These are phyloP conservation scores for Diplodus puntazzo DNA, from an alignment of 2,797 vertebrate genomes.

Conservation along the genomic window DNA sequence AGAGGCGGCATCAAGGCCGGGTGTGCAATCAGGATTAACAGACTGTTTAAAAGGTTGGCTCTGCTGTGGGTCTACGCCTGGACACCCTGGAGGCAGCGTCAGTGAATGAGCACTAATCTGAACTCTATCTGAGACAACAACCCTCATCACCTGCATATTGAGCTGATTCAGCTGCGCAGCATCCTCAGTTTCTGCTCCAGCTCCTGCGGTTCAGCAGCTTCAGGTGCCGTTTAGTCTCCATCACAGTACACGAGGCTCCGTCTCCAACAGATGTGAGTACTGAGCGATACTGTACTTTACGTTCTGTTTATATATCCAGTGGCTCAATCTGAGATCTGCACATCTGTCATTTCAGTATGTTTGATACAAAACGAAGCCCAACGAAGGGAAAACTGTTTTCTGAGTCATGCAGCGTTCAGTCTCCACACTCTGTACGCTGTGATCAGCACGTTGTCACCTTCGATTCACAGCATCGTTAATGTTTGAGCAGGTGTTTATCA, in stretches of 20 bases:
- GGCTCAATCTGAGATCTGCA: not conserved
- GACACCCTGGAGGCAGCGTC: conserved; percentile 19
- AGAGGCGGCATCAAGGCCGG: not conserved
- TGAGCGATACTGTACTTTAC: not conserved
- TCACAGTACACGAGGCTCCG: not conserved
- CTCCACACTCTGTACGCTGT: not conserved
- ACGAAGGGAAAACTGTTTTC: too few relatives aligned
- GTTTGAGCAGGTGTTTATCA: not conserved
- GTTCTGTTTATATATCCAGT: not conserved
- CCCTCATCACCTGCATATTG: conserved; percentile 5
- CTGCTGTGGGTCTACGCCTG: not conserved
- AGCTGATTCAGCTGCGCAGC: conserved; percentile 28
- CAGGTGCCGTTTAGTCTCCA: not conserved
- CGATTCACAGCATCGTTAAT: not conserved
- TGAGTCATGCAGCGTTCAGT: not conserved
- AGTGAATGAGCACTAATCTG: conserved; percentile 37
- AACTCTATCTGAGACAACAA: conserved; percentile 21
- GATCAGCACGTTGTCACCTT: not conserved
- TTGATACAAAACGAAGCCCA: not conserved
- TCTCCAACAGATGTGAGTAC: not conserved
- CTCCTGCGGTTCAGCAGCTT: conserved; percentile 6
- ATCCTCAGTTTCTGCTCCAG: not conserved
- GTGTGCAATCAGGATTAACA: conserved; percentile 24
- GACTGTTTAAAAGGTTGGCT: conserved; percentile 17
- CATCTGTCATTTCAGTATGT: not conserved